A percentile compares a stretch with the other conserved stretches of the same genome.
Conservation (phyloP, 2,888 invertebrate species). For the Hololepta plana region DNA sequence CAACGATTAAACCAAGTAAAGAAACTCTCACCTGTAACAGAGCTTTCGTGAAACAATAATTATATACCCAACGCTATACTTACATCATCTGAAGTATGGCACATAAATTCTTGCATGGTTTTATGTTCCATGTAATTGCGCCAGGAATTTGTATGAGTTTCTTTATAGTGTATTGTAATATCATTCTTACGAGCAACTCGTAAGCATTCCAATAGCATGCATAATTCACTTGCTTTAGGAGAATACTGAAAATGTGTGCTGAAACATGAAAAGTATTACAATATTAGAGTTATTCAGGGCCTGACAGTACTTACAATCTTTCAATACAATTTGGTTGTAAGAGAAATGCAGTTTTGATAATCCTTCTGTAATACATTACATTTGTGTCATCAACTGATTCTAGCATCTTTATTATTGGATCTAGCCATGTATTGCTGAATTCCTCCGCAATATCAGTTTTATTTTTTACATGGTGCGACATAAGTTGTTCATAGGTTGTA, state of each 20-base stretch:
- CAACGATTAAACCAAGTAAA: constrained; percentile 48
- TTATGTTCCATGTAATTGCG: constrained; percentile 33
- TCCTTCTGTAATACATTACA: too few relatives aligned
- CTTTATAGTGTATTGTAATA: constrained; percentile 12
- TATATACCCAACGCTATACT: too few relatives aligned
- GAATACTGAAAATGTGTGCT: constrained; percentile 9
- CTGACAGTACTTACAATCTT: too few relatives aligned
- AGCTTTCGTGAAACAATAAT: too few relatives aligned
- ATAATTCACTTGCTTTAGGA: constrained; percentile 18
- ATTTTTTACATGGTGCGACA: too few relatives aligned
- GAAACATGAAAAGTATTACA: constrained; percentile 5
- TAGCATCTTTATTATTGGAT: too few relatives aligned
- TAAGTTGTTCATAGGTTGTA: constrained; percentile 7
- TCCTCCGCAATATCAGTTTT: too few relatives aligned
- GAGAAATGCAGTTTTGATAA: too few relatives aligned
- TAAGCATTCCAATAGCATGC: constrained; percentile 29
- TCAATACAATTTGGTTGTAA: too few relatives aligned
- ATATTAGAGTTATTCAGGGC: too few relatives aligned
- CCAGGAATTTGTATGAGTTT: constrained; percentile 26
- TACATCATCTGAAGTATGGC: constrained; percentile 41
- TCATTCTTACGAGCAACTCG: constrained; percentile 32
- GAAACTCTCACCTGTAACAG: constrained; percentile 43
- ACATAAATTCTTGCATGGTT: constrained; percentile 34
- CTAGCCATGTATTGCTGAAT: too few relatives aligned
- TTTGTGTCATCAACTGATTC: too few relatives aligned